These are phyloP conservation scores for Dermochelys coriacea DNA, from an alignment of 2,797 vertebrate genomes.

Conservation along the genomic window DNA sequence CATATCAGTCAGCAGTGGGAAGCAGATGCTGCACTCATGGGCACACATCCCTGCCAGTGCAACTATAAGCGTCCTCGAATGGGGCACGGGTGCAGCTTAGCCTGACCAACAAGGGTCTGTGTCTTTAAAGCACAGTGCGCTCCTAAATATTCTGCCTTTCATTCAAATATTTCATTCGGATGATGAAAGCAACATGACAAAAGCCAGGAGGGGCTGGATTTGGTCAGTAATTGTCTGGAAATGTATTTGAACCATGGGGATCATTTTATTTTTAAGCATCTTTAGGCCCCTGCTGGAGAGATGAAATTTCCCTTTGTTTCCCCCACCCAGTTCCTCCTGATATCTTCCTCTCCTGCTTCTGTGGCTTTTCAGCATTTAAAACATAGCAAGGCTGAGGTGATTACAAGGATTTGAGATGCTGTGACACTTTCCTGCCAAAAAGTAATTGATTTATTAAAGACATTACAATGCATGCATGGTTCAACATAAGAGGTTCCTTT, in stretches of 20 bases:
- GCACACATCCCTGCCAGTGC: too few relatives aligned
- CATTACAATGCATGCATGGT: slow-evolving; percentile 79
- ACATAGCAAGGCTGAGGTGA: slow-evolving; percentile 77
- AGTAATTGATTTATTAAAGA: slow-evolving; percentile 87
- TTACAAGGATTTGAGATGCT: slow-evolving; percentile 81
- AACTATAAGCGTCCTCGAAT: not conserved
- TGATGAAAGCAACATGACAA: not conserved
- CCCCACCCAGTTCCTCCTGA: fast-evolving
- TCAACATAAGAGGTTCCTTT: slow-evolving; percentile 79
- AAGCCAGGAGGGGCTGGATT: not conserved
- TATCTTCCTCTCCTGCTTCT: slow-evolving; percentile 15
- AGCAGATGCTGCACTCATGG: not conserved
- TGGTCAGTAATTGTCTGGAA: not conserved
- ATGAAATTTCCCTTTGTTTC: not conserved
- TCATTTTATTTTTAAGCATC: not conserved
- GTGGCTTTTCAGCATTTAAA: slow-evolving; percentile 65
- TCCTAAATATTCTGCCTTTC: not conserved
- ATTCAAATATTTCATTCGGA: not conserved
- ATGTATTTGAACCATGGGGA: fast-evolving
- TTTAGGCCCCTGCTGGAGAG: not conserved
- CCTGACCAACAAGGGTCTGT: not conserved
- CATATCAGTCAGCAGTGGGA: not conserved
- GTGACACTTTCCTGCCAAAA: slow-evolving; percentile 82
- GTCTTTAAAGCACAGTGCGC: fast-evolving
- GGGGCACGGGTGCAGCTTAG: not conserved